Evolutionary conservation across 2,113 vertebrate species (phyloP), one percentile per base, ranked within the genome.

Genomic region (Pampusana beccarii): DNA sequence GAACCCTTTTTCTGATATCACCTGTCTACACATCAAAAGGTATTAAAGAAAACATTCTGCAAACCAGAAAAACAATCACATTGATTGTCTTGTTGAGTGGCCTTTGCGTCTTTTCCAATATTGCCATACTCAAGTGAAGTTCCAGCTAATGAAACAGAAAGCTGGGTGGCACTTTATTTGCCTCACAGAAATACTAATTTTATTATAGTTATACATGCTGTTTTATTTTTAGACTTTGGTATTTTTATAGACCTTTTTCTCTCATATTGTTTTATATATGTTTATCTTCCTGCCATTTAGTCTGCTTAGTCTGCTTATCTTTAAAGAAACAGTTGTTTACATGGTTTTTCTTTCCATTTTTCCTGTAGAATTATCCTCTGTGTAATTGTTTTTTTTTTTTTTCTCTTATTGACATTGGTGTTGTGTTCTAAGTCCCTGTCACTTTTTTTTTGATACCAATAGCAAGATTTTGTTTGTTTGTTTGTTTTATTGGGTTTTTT

Each of bases 1-100:
- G 6, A 3, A 46, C 2, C 3, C 4, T 20, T 60, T 12, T 21
- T 64, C 46, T 48, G 12, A 29, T n/a, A 56, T 6, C 2, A 1
- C 18, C 23, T 88, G 6, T 69, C 19, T 23, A 24, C 17, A 33
- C 31, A 75, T 28, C 11, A 80, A 90, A 71, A 75, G 13, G 1
- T 16, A 33, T 51, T 84, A 57, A 56, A 58, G 18, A 85, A 81
- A n/a, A 2, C 0, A 1, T 72, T 78, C 48, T 65, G 9, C 6
- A 88, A 40, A 36, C 15, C 11, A 25, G 9, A 62, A 48, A 72
- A 77, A 3, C 1, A 6, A 51, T 36, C 8, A 7, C 33, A 56
- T 2, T 25, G 23, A 36, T 46, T 51, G 11, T 33, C 34, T 69
- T 62, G 5, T 10, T 69, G 8, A 34, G 3, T 6, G 3, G 1